A percentile compares a stretch with the other conserved stretches of the same genome.
Evolutionary conservation across 1,140 invertebrate species (phyloP).

Genomic region (Acromyrmex echinatior): DNA sequence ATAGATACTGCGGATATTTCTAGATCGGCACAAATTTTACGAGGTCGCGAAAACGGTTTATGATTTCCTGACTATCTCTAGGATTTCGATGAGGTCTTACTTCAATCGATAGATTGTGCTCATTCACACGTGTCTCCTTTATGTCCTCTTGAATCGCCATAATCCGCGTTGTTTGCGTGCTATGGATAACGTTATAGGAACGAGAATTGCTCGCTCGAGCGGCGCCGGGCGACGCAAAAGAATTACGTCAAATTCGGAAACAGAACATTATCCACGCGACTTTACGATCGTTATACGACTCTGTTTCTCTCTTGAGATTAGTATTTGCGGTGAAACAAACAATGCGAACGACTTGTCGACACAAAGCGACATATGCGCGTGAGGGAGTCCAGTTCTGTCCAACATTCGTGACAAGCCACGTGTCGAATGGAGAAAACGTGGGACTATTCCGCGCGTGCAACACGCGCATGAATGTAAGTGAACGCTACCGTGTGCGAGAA

Average conservation of each 20-base stretch:
- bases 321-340: conserved; percentile 30
- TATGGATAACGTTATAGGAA: not conserved
- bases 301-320: conserved; percentile 54
- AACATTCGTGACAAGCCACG: conserved; percentile 26
- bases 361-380: conserved; percentile 16
- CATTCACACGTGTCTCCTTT: not conserved
- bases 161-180: not conserved
- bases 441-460: conserved; percentile 32
- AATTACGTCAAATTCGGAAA: not conserved
- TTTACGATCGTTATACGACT: conserved; percentile 30
- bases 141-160: not conserved
- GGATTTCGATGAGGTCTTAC: not conserved
- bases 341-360: not conserved
- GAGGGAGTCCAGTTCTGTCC: not conserved
- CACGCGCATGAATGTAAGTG: conserved; percentile 4
- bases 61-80: conserved; percentile 1
- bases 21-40: conserved; percentile 37
- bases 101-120: not conserved
- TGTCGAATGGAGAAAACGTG: not conserved
- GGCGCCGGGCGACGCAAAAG: not conserved
- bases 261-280: not conserved
- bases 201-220: not conserved
- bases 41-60: not conserved
- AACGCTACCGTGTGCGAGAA: conserved; percentile 1
- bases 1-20: not conserved